Percentiles rank a stretch among this genome's conserved stretches.
phyloP scores from a whole-genome alignment of 2,888 invertebrate species.

The Lepidocyrtinus sp. region DNA sequence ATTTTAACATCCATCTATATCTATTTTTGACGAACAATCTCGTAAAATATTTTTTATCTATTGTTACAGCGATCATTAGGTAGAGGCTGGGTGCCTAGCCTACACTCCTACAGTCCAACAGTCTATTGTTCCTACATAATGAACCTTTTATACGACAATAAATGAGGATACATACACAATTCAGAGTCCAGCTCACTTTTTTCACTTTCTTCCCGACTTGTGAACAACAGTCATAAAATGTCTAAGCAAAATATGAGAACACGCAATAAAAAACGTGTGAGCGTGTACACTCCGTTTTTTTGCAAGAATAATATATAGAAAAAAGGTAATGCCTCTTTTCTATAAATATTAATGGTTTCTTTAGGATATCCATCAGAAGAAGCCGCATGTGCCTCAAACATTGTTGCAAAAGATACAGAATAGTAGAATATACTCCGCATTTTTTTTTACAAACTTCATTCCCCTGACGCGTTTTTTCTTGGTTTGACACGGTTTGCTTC shows the following conservation, averaged over 20 bases:
- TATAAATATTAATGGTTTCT: not conserved
- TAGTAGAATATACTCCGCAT: constrained; percentile 2
- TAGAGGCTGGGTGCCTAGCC: too few relatives aligned
- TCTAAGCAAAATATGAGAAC: constrained; percentile 10
- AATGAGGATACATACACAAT: not conserved
- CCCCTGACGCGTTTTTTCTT: constrained; percentile 48
- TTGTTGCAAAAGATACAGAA: not conserved
- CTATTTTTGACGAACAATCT: too few relatives aligned
- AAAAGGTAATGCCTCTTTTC: not conserved
- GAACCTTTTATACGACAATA: too few relatives aligned
- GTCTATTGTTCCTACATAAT: too few relatives aligned
- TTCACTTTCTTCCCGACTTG: not conserved
- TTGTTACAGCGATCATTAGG: too few relatives aligned
- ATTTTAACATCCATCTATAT: too few relatives aligned
- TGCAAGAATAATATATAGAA: not conserved
- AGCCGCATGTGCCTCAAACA: not conserved
- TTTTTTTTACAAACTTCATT: constrained; percentile 23
- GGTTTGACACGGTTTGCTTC: constrained; percentile 45
- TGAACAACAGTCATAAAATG: not conserved
- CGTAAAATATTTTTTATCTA: too few relatives aligned
- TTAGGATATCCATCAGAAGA: not conserved
- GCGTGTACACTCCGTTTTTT: constrained; percentile 6
- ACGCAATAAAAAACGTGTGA: constrained; percentile 29
- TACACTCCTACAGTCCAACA: too few relatives aligned
- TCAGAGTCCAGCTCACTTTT: not conserved